Percentiles rank a stretch among this genome's conserved stretches.
Evolutionary conservation across 2,888 invertebrate species (phyloP).

Genomic region (Idaea dimidiata): DNA sequence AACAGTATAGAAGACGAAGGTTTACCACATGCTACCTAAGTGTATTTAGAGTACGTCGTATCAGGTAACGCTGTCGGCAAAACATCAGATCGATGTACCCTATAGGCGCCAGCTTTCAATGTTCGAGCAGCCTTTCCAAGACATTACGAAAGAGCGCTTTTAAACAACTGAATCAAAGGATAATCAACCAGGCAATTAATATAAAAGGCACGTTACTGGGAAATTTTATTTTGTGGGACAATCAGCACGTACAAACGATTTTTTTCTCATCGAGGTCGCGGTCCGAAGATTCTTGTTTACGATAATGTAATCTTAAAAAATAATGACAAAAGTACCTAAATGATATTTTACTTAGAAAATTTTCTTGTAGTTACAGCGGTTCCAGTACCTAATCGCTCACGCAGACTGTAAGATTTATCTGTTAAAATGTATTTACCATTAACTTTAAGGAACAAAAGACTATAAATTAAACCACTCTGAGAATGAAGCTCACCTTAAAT

Average conservation of each 20-base stretch:
- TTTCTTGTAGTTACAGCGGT: not conserved
- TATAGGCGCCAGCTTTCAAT: not conserved
- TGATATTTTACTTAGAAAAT: not conserved
- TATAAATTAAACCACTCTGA: too few species aligned
- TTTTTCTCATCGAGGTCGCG: too few species aligned
- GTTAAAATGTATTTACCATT: too few species aligned
- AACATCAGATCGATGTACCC: not conserved
- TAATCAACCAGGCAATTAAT: not conserved
- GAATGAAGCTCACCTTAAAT: too few species aligned
- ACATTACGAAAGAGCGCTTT: not conserved
- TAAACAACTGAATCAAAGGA: not conserved
- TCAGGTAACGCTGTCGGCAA: constrained; percentile 1
- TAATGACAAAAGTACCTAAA: too few species aligned
- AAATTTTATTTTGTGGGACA: too few species aligned
- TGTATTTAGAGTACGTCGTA: constrained; percentile 5
- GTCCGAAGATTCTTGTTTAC: too few species aligned
- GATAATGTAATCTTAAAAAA: too few species aligned
- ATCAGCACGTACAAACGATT: too few species aligned
- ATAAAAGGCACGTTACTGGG: too few species aligned
- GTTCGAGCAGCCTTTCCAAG: not conserved
- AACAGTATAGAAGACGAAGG: constrained; percentile 34
- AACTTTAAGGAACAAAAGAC: too few species aligned
- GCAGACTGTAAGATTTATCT: not conserved
- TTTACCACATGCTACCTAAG: constrained; percentile 9
- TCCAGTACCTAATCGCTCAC: too few species aligned